Percentiles rank a stretch among this genome's conserved stretches.
These are phyloP conservation scores for Leucophora obtusa DNA, from an alignment of 2,888 invertebrate species.

Conservation along the genomic window DNA sequence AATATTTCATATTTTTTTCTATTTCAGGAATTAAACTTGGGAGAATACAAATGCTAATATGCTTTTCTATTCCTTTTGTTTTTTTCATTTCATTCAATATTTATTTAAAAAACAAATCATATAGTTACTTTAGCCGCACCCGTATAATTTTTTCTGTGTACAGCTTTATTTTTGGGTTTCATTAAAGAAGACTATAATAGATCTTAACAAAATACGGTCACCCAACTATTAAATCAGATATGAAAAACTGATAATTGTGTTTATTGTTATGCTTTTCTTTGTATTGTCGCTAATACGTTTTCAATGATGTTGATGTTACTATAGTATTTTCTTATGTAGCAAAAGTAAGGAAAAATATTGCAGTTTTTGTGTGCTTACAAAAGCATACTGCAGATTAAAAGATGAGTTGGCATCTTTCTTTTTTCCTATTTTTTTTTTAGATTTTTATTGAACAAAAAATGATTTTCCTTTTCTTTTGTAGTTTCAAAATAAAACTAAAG, in stretches of 20 bases:
- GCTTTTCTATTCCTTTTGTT: too few relatives aligned
- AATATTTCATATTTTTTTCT: too few relatives aligned
- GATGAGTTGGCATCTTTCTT: constrained; percentile 11
- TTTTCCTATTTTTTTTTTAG: neutral
- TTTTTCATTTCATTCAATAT: too few relatives aligned
- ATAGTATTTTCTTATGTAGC: neutral
- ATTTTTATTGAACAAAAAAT: neutral
- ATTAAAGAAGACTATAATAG: too few relatives aligned
- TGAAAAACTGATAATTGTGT: neutral
- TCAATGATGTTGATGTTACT: neutral
- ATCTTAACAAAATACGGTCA: too few relatives aligned
- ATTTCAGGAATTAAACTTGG: too few relatives aligned
- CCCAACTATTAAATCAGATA: neutral
- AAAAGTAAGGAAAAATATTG: neutral
- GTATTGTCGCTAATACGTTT: neutral
- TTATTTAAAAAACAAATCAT: too few relatives aligned
- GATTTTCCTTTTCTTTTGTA: neutral
- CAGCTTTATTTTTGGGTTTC: too few relatives aligned
- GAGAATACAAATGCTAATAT: too few relatives aligned
- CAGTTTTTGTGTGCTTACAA: neutral
- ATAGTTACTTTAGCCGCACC: too few relatives aligned
- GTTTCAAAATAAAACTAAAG: neutral
- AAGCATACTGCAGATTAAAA: constrained; percentile 22
- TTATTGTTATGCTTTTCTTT: neutral
- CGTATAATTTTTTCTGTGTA: too few relatives aligned